Conservation (phyloP, 1,140 invertebrate genomes). For the Megalopta genalis region DNA sequence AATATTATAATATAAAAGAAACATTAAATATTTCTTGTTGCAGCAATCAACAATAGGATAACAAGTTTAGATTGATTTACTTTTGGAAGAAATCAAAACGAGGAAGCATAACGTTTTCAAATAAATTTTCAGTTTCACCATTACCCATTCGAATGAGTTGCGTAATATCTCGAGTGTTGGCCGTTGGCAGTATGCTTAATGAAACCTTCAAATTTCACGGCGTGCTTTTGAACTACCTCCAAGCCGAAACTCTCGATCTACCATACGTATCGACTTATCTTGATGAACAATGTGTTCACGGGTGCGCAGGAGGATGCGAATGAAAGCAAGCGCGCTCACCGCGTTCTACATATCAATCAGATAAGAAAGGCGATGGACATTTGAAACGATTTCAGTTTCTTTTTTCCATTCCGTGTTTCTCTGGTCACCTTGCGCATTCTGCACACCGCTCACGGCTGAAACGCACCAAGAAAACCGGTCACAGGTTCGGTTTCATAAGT, state of each 20-base stretch:
- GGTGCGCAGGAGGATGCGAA: background rate
- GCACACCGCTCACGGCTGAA: slow-evolving; percentile 9
- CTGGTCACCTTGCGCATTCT: slow-evolving; percentile 15
- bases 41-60: too few species aligned
- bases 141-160: background rate
- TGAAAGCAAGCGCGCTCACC: slow-evolving; percentile 25
- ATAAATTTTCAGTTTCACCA: too few species aligned
- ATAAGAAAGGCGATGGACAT: slow-evolving; percentile 28
- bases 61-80: too few species aligned
- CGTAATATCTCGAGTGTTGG: background rate
- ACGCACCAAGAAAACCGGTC: slow-evolving; percentile 28
- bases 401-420: background rate
- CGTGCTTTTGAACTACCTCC: background rate
- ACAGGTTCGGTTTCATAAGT: slow-evolving; percentile 30
- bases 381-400: slow-evolving; percentile 16
- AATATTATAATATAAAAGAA: too few species aligned
- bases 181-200: too few species aligned
- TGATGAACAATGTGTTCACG: background rate
- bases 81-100: too few species aligned
- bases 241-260: background rate
- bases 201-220: background rate
- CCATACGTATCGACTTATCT: background rate
- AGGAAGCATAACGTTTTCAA: too few species aligned
- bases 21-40: too few species aligned
- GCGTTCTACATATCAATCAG: slow-evolving; percentile 36